Conservation (phyloP, 2,797 vertebrate genomes). For the Cryptoprocta ferox region DNA sequence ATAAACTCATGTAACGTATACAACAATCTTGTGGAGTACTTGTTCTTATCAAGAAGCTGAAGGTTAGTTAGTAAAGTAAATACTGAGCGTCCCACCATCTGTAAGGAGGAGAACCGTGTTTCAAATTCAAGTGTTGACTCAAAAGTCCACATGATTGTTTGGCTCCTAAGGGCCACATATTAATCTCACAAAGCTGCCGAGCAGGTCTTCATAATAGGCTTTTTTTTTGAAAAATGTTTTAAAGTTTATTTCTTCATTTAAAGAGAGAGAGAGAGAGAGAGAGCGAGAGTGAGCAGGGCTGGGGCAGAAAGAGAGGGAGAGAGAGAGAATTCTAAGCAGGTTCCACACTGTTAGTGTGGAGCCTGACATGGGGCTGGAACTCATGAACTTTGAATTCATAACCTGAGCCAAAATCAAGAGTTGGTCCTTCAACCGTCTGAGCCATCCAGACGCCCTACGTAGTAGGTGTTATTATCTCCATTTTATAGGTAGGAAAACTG, state of each 20-base stretch:
- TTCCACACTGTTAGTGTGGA: too few relatives aligned
- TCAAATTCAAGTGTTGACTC: background rate
- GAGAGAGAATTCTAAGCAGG: too few relatives aligned
- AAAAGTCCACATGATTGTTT: background rate
- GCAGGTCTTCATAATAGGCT: background rate
- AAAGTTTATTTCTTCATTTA: too few relatives aligned
- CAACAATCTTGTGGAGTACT: background rate
- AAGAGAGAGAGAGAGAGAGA: too few relatives aligned
- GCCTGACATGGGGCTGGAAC: too few relatives aligned
- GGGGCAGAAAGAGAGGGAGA: too few relatives aligned
- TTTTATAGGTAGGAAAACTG: background rate
- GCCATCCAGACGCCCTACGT: too few relatives aligned
- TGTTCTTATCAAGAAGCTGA: background rate
- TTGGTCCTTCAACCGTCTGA: too few relatives aligned
- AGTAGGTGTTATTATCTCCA: background rate
- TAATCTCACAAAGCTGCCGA: background rate
- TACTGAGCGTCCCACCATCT: background rate
- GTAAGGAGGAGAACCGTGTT: background rate
- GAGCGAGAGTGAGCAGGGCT: too few relatives aligned
- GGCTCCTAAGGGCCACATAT: background rate
- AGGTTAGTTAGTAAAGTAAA: background rate
- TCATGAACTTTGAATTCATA: too few relatives aligned
- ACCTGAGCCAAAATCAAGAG: too few relatives aligned
- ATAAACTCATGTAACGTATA: background rate
- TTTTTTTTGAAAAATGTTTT: too few relatives aligned